Evolutionary conservation across 1,140 invertebrate genomes (phyloP).

Genomic region (Bombus superbus): DNA sequence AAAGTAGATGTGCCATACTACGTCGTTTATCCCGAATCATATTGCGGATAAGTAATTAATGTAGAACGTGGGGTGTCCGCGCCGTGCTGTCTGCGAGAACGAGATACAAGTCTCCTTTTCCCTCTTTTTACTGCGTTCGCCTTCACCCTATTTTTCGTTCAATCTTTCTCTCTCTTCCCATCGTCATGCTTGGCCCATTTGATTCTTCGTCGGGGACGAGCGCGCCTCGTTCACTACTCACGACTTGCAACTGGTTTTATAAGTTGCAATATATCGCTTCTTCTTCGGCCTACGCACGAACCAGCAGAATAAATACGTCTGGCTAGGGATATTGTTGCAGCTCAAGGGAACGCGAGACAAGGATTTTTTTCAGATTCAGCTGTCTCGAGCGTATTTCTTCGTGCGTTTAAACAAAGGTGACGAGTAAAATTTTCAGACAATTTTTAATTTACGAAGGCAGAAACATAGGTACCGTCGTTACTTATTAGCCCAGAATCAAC

Average conservation of each 20-base stretch:
- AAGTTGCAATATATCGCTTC: slow-evolving; percentile 16
- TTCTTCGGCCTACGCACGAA: slow-evolving; percentile 18
- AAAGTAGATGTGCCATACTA: not conserved
- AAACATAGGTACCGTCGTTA: no score
- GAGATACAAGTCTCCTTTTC: slow-evolving; percentile 42
- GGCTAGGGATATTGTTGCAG: slow-evolving; percentile 20
- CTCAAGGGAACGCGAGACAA: slow-evolving; percentile 10
- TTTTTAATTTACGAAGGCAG: not conserved
- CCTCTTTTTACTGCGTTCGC: slow-evolving; percentile 13
- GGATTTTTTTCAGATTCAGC: not conserved
- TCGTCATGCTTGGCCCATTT: slow-evolving; percentile 4
- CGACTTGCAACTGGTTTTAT: slow-evolving; percentile 46
- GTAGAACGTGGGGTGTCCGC: slow-evolving; percentile 66
- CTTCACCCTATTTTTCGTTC: slow-evolving; percentile 51
- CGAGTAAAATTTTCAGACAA: not conserved
- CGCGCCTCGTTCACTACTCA: not conserved
- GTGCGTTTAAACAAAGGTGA: not conserved
- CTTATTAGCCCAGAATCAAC: no score
- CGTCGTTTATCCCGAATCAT: slow-evolving; percentile 37
- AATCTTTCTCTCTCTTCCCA: slow-evolving; percentile 1
- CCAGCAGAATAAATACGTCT: slow-evolving; percentile 29
- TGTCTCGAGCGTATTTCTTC: not conserved
- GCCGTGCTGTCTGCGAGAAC: slow-evolving; percentile 74
- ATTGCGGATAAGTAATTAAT: slow-evolving; percentile 56
- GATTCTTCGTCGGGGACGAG: slow-evolving; percentile 35